Evolutionary conservation across 2,888 invertebrate species (phyloP).

Genomic region (Pycnomerus fuliginosus): DNA sequence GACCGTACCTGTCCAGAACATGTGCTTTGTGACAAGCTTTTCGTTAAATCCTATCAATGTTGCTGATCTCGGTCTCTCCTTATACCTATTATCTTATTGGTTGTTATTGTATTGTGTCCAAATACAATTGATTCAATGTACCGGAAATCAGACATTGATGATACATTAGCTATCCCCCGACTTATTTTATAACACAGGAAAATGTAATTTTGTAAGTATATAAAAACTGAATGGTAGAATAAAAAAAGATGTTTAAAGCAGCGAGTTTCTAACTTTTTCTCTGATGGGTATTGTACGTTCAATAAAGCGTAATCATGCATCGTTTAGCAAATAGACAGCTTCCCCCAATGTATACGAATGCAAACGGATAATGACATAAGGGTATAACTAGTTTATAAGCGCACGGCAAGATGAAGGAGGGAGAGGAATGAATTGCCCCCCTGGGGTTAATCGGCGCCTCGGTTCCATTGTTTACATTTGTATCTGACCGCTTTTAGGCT

Average conservation of each 20-base stretch:
- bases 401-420: conserved; percentile 30
- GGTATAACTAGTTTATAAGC: conserved; percentile 46
- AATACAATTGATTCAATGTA: conserved; percentile 25
- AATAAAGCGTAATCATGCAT: conserved; percentile 12
- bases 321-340: conserved; percentile 13
- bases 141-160: conserved; percentile 9
- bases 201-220: conserved; percentile 2
- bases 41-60: conserved; percentile 18
- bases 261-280: conserved; percentile 5
- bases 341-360: conserved; percentile 18
- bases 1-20: conserved; percentile 21
- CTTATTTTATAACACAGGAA: too few relatives aligned
- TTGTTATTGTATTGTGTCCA: conserved; percentile 23
- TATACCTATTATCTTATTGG: conserved; percentile 25
- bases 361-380: conserved; percentile 39
- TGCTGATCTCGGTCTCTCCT: conserved; percentile 10
- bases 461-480: conserved; percentile 48
- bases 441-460: conserved; percentile 48
- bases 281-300: too few relatives aligned
- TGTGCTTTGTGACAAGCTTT: conserved; percentile 19
- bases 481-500: conserved; percentile 43
- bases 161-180: not conserved
- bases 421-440: conserved; percentile 38
- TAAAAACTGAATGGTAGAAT: too few relatives aligned
- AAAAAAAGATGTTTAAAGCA: too few relatives aligned